Conservation (phyloP, 23 tunicate genomes). For the Aplidium turbinatum region DNA sequence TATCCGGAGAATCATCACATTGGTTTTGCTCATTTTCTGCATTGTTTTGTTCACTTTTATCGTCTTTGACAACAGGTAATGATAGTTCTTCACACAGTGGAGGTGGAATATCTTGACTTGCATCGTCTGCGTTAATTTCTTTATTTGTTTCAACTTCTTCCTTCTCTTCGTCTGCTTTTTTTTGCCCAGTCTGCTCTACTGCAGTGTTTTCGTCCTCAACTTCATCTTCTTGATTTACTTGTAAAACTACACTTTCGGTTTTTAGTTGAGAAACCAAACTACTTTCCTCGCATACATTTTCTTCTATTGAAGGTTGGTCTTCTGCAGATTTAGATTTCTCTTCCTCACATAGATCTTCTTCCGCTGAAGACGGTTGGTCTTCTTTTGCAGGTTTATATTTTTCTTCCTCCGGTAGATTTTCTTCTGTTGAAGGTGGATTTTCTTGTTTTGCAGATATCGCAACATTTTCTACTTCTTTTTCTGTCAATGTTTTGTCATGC, state of each 20-base stretch:
- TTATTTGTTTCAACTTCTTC: slow-evolving; percentile 2
- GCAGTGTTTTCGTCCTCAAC: not conserved
- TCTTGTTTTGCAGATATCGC: too few species aligned
- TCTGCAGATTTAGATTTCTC: not conserved
- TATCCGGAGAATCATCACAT: not conserved
- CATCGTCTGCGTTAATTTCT: not conserved
- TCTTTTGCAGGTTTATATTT: slow-evolving; percentile 1
- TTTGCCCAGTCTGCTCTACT: not conserved
- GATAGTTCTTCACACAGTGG: slow-evolving; percentile 1
- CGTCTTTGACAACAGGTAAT: not conserved
- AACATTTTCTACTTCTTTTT: too few species aligned
- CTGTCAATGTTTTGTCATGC: too few species aligned
- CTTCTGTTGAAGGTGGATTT: too few species aligned
- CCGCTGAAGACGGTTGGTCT: not conserved
- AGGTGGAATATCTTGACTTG: not conserved
- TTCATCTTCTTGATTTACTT: not conserved
- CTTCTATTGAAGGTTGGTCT: slow-evolving; percentile 1
- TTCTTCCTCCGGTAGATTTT: not conserved
- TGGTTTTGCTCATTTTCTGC: not conserved
- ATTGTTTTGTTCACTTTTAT: not conserved
- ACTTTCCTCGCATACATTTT: not conserved
- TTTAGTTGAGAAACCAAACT: slow-evolving; percentile 39
- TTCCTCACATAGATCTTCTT: not conserved
- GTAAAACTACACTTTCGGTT: not conserved
- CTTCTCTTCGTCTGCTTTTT: slow-evolving; percentile 11